Conservation (phyloP, 2,113 vertebrate genomes). For the Aepyceros melampus region DNA sequence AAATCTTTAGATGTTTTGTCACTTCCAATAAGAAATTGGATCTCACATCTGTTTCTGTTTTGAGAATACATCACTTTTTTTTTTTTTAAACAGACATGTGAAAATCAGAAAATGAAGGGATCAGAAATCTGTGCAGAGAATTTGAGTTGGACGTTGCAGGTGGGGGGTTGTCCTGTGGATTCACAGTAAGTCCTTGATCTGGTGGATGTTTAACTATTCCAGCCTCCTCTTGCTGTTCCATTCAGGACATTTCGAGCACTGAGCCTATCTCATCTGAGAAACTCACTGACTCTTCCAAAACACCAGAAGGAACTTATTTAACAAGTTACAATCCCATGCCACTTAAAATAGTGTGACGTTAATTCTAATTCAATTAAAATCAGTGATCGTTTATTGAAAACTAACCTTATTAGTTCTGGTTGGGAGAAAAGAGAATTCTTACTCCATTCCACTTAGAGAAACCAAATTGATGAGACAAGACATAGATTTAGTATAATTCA, state of each 20-base stretch:
- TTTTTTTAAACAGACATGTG: conserved; percentile 10
- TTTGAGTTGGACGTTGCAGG: neutral
- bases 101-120: neutral
- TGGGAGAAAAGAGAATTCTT: conserved; percentile 9
- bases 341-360: neutral
- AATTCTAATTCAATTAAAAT: conserved; percentile 21
- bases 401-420: neutral
- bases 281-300: neutral
- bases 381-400: neutral
- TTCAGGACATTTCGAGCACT: no score
- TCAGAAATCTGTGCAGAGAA: conserved; percentile 5
- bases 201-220: neutral
- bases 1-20: conserved; percentile 62
- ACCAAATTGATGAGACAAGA: neutral
- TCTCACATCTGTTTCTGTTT: conserved; percentile 65
- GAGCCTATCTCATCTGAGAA: neutral
- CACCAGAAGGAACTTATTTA: neutral
- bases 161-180: fast-evolving
- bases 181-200: neutral
- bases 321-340: neutral
- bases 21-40: conserved; percentile 63
- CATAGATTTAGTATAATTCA: neutral
- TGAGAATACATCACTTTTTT: conserved; percentile 27
- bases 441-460: neutral
- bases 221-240: neutral